Base-by-base conservation (phyloP, 2,888 invertebrate species). In the Lapara coniferarum region DNA sequence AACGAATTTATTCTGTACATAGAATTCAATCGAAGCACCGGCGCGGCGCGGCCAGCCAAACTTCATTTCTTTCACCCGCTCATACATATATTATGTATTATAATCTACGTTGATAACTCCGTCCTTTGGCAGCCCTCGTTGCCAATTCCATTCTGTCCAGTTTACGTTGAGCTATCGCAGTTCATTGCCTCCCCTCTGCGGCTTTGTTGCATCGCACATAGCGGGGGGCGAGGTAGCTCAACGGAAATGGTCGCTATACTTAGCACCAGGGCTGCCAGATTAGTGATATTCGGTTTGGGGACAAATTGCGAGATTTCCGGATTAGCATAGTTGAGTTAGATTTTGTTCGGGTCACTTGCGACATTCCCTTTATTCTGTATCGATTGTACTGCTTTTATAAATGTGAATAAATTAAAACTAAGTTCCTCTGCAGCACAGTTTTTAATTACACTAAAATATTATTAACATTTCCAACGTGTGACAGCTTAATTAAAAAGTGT, bases 121-220 rank as follows among this genome's bases (percentile, higher is more conserved):
- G 85, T 85, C 87, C 87, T 86, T 89, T 88, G 89, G 86, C 89
- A 89, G 81, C 75, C 83, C 79, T 76, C 76, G 78, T 73, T 85
- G 85, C 86, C 84, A 84, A 84, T 84, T 77, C 74, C 71, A 72
- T 69, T 57, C 16, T 63, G 78, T 74, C 88, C 85, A 87, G 73
- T 72, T 69, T 78, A 81, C 67, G 67, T 66, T 77, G 88, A 86
- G 76, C 86, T 73, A 78, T 74, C 75, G 77, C 77, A 82, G 84
- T 86, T 85, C 82, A 85, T 85, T 85, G 84, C 82, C 85, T 84
- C 80, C 73, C 80, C 73, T 77, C 72, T 71, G 69, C 72, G 59
- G 68, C 72, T 70, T 72, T 74, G 71, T 75, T 75, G 68, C 72
- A 74, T 73, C 75, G 71, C 74, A 73, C 72, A 71, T 70, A 68